These are phyloP conservation scores for Hemichromis elongatus DNA, from an alignment of 2,113 vertebrate genomes.

Conservation along the genomic window DNA sequence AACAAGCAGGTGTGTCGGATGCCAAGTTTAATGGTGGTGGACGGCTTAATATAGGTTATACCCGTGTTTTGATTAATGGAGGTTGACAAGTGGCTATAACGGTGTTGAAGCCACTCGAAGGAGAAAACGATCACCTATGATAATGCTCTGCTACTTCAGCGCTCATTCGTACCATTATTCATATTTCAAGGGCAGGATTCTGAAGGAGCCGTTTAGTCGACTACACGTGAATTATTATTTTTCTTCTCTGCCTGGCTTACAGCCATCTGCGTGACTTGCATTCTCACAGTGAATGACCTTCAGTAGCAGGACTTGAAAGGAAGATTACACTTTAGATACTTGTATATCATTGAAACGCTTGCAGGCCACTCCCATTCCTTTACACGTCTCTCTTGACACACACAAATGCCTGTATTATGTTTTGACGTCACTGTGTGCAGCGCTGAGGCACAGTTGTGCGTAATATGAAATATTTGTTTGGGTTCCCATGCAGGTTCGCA, in stretches of 20 bases:
- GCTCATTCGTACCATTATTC: neutral
- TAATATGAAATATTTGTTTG: neutral
- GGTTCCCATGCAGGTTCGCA: neutral
- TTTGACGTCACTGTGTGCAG: neutral
- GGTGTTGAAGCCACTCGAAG: neutral
- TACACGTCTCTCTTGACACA: neutral
- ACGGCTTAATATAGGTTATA: conserved; percentile 60
- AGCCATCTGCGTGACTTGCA: neutral
- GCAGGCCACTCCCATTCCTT: neutral
- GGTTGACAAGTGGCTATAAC: neutral
- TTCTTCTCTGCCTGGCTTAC: neutral
- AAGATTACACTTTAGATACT: conserved; percentile 2
- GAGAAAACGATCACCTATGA: neutral
- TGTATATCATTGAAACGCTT: conserved; percentile 4
- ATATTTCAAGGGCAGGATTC: neutral
- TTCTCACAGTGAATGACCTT: conserved; percentile 13
- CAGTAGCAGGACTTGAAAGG: neutral
- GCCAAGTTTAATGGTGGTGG: conserved; percentile 25
- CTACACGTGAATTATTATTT: neutral
- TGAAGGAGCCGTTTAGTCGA: neutral
- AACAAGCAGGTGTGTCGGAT: conserved; percentile 54
- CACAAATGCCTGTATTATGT: neutral
- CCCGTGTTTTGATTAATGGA: conserved; percentile 34
- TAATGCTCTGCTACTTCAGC: neutral
- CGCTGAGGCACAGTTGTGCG: neutral